Evolutionary conservation across 1,140 invertebrate genomes (phyloP).

Genomic region (Diachasmimorpha longicaudata): DNA sequence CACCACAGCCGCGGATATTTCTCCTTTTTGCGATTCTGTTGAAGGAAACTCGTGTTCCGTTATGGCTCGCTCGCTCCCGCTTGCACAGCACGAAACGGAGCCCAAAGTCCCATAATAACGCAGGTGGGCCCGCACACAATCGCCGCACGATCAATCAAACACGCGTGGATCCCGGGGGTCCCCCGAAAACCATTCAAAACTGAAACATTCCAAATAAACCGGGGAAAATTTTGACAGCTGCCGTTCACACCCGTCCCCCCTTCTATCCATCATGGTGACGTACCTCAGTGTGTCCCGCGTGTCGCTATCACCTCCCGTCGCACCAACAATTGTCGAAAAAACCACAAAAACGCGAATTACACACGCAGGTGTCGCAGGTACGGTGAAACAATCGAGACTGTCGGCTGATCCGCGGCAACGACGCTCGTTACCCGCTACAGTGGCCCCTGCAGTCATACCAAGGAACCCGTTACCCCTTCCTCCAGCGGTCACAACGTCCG

Average conservation of each 20-base stretch:
- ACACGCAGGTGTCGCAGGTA: constrained; percentile 30
- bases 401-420: constrained; percentile 25
- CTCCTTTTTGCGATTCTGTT: neutral
- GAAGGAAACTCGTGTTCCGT: constrained; percentile 6
- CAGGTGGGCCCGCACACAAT: neutral
- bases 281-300: neutral
- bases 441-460: constrained; percentile 24
- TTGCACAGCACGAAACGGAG: neutral
- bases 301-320: neutral
- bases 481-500: neutral
- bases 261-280: neutral
- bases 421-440: constrained; percentile 21
- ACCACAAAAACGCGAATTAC: neutral
- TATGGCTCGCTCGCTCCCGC: neutral
- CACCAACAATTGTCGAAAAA: neutral
- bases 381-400: constrained; percentile 31
- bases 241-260: too few species aligned
- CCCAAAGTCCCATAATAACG: neutral
- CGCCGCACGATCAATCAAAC: neutral
- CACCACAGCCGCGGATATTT: neutral
- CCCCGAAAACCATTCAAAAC: too few species aligned
- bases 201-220: too few species aligned
- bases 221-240: too few species aligned
- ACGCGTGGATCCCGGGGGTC: too few species aligned
- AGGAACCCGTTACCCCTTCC: constrained; percentile 18